phyloP scores from a whole-genome alignment of 2,888 invertebrate species.

The Drosophila histrio region DNA sequence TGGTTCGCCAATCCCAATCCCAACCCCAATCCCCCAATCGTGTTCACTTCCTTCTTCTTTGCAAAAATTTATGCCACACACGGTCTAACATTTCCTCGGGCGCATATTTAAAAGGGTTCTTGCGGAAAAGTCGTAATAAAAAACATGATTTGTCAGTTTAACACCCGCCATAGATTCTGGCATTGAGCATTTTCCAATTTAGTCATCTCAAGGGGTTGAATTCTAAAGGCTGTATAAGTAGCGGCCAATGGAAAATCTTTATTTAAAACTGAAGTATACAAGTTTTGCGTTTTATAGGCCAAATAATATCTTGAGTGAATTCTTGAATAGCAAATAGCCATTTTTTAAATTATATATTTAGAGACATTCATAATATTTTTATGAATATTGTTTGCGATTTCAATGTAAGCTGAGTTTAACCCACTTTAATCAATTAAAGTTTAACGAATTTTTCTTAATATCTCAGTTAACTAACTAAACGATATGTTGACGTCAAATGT shows the following conservation, averaged over 20 bases:
- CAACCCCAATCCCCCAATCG: not conserved
- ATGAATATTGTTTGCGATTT: not conserved
- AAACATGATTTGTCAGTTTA: conserved; percentile 83
- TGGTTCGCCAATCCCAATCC: conserved; percentile 41
- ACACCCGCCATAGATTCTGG: conserved; percentile 69
- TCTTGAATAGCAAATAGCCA: not conserved
- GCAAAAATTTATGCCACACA: conserved; percentile 37
- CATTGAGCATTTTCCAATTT: conserved; percentile 31
- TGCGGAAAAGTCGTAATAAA: conserved; percentile 74
- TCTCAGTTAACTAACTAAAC: too few species aligned
- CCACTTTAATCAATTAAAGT: too few species aligned
- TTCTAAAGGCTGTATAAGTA: not conserved
- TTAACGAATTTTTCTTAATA: too few species aligned
- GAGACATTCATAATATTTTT: not conserved
- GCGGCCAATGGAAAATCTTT: not conserved
- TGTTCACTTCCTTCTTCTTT: not conserved
- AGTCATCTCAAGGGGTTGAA: conserved; percentile 1
- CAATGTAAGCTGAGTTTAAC: too few species aligned
- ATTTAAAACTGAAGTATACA: not conserved
- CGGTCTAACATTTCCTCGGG: not conserved
- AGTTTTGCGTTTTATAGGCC: not conserved
- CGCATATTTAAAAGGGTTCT: conserved; percentile 49
- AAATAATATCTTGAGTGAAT: not conserved
- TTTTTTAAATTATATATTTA: not conserved
- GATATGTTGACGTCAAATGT: too few species aligned